These are phyloP conservation scores for Lissocephala sabroskyi DNA, from an alignment of 2,888 invertebrate genomes.

Conservation along the genomic window DNA sequence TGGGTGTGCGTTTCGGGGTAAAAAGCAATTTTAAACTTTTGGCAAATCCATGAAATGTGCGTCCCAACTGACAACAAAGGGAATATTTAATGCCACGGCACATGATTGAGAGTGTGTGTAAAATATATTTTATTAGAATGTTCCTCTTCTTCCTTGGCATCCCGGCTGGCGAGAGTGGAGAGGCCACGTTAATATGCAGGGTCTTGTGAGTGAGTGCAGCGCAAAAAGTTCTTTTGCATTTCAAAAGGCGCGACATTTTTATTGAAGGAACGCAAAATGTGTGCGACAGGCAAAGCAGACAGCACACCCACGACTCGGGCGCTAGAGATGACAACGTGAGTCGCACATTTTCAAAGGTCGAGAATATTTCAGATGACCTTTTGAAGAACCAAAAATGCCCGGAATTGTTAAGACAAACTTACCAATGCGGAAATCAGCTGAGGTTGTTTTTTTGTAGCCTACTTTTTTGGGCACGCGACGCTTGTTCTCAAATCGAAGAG, in stretches of 20 bases:
- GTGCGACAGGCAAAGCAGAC: constrained; percentile 5
- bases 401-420: no score
- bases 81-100: constrained; percentile 44
- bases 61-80: constrained; percentile 39
- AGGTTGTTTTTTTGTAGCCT: no score
- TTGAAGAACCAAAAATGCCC: not conserved
- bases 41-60: constrained; percentile 50
- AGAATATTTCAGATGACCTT: constrained; percentile 12
- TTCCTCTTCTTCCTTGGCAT: not conserved
- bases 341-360: constrained; percentile 42
- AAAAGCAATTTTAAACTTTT: constrained; percentile 40
- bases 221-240: constrained; percentile 24
- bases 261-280: constrained; percentile 14
- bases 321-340: no score
- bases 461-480: no score
- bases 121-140: constrained; percentile 50
- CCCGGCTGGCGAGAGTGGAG: no score
- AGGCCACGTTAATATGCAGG: constrained; percentile 1
- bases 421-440: no score
- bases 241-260: constrained; percentile 37
- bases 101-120: constrained; percentile 16
- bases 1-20: constrained; percentile 8
- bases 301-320: not conserved
- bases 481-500: no score
- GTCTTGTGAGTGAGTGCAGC: not conserved